Percentiles rank a stretch among this genome's conserved stretches.
These are phyloP conservation scores for Macrosiphum euphorbiae DNA, from an alignment of 2,888 invertebrate species.

Conservation along the genomic window DNA sequence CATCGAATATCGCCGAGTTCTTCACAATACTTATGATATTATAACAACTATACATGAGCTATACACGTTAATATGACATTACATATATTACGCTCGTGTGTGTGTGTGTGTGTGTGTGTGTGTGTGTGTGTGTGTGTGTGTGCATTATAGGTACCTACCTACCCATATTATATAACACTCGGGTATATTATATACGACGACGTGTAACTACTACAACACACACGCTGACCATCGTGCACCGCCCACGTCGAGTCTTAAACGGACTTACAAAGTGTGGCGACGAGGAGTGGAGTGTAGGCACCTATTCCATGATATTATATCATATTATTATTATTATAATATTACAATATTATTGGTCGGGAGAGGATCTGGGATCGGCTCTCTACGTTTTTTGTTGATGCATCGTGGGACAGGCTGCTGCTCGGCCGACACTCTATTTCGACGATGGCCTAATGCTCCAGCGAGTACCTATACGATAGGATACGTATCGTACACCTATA, in stretches of 20 bases:
- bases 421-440: neutral
- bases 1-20: conserved; percentile 22
- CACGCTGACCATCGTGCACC: conserved; percentile 17
- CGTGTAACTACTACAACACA: neutral
- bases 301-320: too few relatives aligned
- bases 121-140: neutral
- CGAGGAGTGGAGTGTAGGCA: neutral
- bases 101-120: neutral
- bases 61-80: neutral
- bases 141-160: neutral
- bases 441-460: neutral
- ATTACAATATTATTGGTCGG: neutral
- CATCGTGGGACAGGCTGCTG: conserved; percentile 13
- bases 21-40: neutral
- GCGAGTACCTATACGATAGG: neutral
- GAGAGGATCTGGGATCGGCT: neutral
- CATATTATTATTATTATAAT: too few relatives aligned
- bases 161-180: neutral
- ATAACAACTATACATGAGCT: neutral
- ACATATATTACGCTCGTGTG: neutral
- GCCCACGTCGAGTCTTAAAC: conserved; percentile 32
- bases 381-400: neutral
- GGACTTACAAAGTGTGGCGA: neutral
- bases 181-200: neutral
- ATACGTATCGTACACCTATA: neutral